These are phyloP conservation scores for Onychorhynchus coronatus DNA, from an alignment of 2,113 vertebrate genomes.

Conservation along the genomic window DNA sequence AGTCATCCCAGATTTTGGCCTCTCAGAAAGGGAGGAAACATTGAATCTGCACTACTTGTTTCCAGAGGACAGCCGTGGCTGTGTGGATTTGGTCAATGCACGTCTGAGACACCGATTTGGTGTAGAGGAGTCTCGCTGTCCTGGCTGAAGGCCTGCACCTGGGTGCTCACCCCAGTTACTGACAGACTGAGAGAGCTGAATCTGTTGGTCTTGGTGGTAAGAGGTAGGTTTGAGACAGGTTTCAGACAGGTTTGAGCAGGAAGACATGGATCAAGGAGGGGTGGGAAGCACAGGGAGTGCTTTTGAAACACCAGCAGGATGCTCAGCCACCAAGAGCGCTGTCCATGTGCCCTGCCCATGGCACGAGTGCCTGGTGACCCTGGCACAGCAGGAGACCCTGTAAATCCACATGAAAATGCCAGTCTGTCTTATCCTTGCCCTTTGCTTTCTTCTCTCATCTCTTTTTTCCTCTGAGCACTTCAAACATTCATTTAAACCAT, in stretches of 20 bases:
- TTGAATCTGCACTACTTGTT: not conserved
- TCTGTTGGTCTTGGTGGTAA: not conserved
- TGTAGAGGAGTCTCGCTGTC: not conserved
- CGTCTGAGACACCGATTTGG: not conserved
- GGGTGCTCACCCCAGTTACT: not conserved
- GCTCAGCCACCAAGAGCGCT: not conserved
- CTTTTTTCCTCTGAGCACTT: not conserved
- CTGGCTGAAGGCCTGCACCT: not conserved
- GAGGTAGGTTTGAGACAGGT: not conserved
- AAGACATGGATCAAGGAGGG: not conserved
- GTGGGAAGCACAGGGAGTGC: not conserved
- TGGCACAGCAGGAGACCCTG: not conserved
- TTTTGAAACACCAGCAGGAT: not conserved
- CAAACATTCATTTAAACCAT: not conserved
- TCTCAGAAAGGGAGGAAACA: not conserved
- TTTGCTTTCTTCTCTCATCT: not conserved
- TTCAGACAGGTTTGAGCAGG: not conserved
- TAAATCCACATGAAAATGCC: not conserved
- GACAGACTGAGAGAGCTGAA: not conserved
- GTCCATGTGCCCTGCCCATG: accelerated
- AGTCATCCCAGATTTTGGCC: not conserved
- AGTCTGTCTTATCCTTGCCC: not conserved
- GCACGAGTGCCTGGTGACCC: not conserved
- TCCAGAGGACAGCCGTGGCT: not conserved
- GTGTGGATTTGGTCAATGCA: no score